phyloP scores from a whole-genome alignment of 1,140 invertebrate species.

The Theocolax elegans region DNA sequence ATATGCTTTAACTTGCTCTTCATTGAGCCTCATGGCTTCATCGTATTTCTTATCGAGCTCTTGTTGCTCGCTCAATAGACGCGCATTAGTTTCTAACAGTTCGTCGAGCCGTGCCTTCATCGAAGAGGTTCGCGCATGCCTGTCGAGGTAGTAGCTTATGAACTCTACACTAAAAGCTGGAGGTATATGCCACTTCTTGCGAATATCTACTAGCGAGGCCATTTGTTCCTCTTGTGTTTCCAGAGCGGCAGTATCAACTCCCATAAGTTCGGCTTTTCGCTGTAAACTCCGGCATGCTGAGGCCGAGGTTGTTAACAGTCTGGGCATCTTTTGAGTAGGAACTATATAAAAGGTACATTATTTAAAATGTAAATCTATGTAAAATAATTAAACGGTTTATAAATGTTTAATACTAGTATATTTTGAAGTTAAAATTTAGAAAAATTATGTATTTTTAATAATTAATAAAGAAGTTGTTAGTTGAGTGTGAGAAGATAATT shows the following conservation, averaged over 20 bases:
- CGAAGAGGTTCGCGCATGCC: slow-evolving; percentile 80
- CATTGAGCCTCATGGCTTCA: slow-evolving; percentile 70
- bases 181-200: slow-evolving; percentile 93
- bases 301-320: slow-evolving; percentile 89
- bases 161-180: slow-evolving; percentile 94
- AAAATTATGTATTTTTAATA: too few relatives aligned
- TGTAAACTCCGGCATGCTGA: slow-evolving; percentile 86
- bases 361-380: too few relatives aligned
- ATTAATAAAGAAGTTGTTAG: too few relatives aligned
- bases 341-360: slow-evolving; percentile 68
- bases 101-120: slow-evolving; percentile 82
- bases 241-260: slow-evolving; percentile 80
- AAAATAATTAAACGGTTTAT: too few relatives aligned
- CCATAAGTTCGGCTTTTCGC: slow-evolving; percentile 90
- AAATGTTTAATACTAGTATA: too few relatives aligned
- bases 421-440: slow-evolving; percentile 20
- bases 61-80: slow-evolving; percentile 79
- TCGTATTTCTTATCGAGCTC: slow-evolving; percentile 82
- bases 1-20: slow-evolving; percentile 63
- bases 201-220: slow-evolving; percentile 82
- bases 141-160: slow-evolving; percentile 92
- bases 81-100: slow-evolving; percentile 79
- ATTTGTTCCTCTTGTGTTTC: slow-evolving; percentile 85
- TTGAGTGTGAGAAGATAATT: too few relatives aligned
- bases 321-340: slow-evolving; percentile 93